phyloP scores from a whole-genome alignment of 2,113 vertebrate genomes.

The Labrus mixtus region DNA sequence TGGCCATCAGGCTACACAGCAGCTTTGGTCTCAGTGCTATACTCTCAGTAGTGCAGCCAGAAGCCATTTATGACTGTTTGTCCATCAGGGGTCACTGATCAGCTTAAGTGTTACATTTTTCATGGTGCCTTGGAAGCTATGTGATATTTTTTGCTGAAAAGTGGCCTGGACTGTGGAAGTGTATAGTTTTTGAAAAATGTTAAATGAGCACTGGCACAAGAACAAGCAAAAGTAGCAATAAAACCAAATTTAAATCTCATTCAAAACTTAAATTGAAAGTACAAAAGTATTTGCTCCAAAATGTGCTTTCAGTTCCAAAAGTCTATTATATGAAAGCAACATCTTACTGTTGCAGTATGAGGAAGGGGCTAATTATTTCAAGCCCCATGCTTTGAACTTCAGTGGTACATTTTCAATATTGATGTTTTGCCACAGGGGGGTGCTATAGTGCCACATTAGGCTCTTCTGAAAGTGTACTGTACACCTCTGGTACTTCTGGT shows the following conservation, averaged over 20 bases:
- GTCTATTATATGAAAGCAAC: no score
- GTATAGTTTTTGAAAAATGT: neutral
- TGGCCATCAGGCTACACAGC: neutral
- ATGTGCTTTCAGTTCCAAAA: no score
- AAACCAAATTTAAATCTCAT: no score
- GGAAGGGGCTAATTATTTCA: neutral
- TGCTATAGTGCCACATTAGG: neutral
- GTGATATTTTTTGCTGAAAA: neutral
- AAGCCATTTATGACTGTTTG: slow-evolving; percentile 23
- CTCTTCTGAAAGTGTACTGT: neutral
- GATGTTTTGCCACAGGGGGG: neutral
- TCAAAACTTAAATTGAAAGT: no score
- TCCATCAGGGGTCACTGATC: slow-evolving; percentile 41
- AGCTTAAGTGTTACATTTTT: slow-evolving; percentile 42
- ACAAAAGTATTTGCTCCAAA: no score
- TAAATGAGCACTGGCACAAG: no score
- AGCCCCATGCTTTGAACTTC: neutral
- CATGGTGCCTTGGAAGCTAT: neutral
- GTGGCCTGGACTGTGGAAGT: neutral
- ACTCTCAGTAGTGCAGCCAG: neutral
- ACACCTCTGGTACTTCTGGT: no score
- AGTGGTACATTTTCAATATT: neutral
- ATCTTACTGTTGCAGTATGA: no score
- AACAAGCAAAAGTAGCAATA: no score
- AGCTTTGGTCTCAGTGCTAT: neutral